Base-by-base conservation (phyloP, 2,888 invertebrate species). In the Orthosia gothica region DNA sequence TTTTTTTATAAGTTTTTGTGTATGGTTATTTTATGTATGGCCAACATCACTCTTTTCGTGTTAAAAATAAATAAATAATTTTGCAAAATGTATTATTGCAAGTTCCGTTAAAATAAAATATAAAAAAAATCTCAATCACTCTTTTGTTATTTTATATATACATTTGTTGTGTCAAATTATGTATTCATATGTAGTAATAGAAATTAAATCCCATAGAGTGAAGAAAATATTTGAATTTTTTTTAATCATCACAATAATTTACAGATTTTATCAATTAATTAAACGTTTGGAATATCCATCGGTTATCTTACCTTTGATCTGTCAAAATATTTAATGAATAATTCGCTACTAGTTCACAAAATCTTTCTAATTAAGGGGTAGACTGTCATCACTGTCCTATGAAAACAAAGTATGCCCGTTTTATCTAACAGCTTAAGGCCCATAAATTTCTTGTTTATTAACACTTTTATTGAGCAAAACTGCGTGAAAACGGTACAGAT, bases 371-470 rank as follows among this genome's bases (percentile, higher is more conserved):
- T 79, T 55, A 57, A 50, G 18, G 58, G 18, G 55, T 73, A n/a
- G 11, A 20, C 47, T 23, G 45, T 15, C 16, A 26, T 55, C 7
- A 20, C 47, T 23, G 45, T 15, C 16, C 40, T 55, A 20, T 18
- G 40, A 65, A 7, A 65, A 69, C 61, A 55, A 79, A 77, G 69
- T 75, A 70, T 73, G 61, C 52, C 54, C 76, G 70, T 73, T 74
- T 84, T 81, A 40, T 70, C 57, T 62, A 72, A 78, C 70, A 82
- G 58, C 63, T 82, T 81, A 85, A 32, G 40, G 74, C 20, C 73
- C 68, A 87, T 86, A 86, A 86, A 86, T 81, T 76, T 63, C 68
- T 61, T 71, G 76, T 87, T 80, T 87, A 87, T 81, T 82, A 80
- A 77, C 79, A 74, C 76, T 84, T 87, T 87, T 83, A 88, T 70